These are phyloP conservation scores for Erebia aethiops DNA, from an alignment of 2,888 invertebrate species.

Conservation along the genomic window DNA sequence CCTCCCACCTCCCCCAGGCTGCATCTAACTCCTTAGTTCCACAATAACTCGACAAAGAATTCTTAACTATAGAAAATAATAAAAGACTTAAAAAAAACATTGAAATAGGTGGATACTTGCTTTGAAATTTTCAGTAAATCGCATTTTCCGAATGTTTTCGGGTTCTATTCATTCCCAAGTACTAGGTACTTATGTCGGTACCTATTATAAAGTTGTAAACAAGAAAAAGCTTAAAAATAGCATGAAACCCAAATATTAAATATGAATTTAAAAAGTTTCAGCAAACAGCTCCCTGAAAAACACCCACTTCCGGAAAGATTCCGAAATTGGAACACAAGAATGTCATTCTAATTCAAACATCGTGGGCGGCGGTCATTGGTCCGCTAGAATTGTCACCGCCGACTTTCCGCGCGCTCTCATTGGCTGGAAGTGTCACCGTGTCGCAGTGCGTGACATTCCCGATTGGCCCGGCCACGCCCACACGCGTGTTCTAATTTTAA, in stretches of 20 bases:
- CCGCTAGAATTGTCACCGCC: conserved; percentile 74
- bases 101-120: too few relatives aligned
- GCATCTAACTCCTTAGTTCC: too few relatives aligned
- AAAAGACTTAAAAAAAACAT: too few relatives aligned
- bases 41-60: too few relatives aligned
- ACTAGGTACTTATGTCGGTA: too few relatives aligned
- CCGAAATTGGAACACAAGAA: conserved; percentile 17
- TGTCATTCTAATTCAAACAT: conserved; percentile 38
- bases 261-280: conserved; percentile 18
- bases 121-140: too few relatives aligned
- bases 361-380: conserved; percentile 60
- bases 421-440: conserved; percentile 78
- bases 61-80: too few relatives aligned
- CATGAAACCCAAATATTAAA: conserved; percentile 1
- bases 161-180: too few relatives aligned
- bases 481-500: conserved; percentile 48
- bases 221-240: too few relatives aligned
- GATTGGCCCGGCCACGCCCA: conserved; percentile 72
- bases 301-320: conserved; percentile 28
- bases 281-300: conserved; percentile 12
- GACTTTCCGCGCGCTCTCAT: conserved; percentile 54
- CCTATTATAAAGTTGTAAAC: too few relatives aligned
- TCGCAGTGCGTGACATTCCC: conserved; percentile 72
- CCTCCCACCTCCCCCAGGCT: too few relatives aligned
- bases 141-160: too few relatives aligned